These are phyloP conservation scores for Tokudaia muenninki DNA, from an alignment of 2,797 vertebrate genomes.

Conservation along the genomic window DNA sequence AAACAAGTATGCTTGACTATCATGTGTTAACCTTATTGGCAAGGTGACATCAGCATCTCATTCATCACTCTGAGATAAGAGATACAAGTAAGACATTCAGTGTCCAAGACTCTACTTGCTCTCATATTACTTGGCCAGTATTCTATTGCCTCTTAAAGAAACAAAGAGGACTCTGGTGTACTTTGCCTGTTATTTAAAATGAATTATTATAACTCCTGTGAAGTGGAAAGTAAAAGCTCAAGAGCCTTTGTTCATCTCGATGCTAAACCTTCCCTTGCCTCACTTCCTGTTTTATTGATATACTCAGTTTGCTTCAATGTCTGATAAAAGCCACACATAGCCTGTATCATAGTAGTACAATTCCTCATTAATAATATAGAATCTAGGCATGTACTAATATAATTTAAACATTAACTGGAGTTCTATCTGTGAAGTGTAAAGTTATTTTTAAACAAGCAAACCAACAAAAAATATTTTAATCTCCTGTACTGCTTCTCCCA, in stretches of 20 bases:
- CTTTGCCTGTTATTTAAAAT: not conserved
- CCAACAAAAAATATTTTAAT: not conserved
- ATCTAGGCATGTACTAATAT: not conserved
- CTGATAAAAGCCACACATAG: not conserved
- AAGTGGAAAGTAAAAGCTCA: not conserved
- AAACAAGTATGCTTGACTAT: not conserved
- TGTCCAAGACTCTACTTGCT: not conserved
- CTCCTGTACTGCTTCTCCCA: not conserved
- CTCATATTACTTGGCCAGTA: not conserved
- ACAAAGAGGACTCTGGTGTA: accelerated
- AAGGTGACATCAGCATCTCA: not conserved
- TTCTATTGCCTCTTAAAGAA: not conserved
- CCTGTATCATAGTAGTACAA: not conserved
- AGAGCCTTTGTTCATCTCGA: not conserved
- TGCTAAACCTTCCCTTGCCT: not conserved
- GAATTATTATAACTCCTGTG: not conserved
- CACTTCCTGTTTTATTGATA: no score
- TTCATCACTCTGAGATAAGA: not conserved
- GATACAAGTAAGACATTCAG: not conserved
- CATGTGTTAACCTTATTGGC: not conserved
- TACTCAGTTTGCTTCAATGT: not conserved
- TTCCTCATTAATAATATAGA: not conserved
- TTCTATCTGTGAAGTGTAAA: not conserved
- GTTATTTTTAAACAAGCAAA: not conserved
- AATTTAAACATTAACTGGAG: not conserved